phyloP scores from a whole-genome alignment of 2,888 invertebrate genomes.

The Resseliella maxima region DNA sequence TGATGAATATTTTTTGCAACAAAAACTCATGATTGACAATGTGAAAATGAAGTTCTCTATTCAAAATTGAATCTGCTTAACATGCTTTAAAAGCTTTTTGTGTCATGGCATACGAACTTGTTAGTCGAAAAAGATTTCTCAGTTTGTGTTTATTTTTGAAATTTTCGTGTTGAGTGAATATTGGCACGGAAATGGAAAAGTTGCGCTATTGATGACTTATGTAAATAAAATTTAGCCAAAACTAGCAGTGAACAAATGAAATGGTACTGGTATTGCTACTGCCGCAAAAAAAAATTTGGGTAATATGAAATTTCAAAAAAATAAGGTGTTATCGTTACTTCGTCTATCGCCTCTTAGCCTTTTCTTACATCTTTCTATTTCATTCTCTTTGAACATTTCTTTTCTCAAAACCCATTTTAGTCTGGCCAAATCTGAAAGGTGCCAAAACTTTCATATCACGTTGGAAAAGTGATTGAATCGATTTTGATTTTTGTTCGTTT shows the following conservation, averaged over 20 bases:
- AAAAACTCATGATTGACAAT: neutral
- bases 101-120: neutral
- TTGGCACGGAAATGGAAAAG: neutral
- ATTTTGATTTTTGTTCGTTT: conserved; percentile 5
- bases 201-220: conserved; percentile 33
- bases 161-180: neutral
- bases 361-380: too few relatives aligned
- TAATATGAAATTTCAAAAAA: too few relatives aligned
- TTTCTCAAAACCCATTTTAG: too few relatives aligned
- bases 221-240: conserved; percentile 46
- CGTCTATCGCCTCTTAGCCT: too few relatives aligned
- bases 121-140: neutral
- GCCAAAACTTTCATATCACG: too few relatives aligned
- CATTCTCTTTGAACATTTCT: too few relatives aligned
- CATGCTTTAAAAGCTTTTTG: neutral
- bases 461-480: neutral
- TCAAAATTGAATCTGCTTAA: too few relatives aligned
- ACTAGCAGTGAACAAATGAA: neutral
- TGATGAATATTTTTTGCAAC: too few relatives aligned
- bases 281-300: too few relatives aligned
- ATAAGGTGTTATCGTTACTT: too few relatives aligned
- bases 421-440: too few relatives aligned
- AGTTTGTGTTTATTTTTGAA: neutral
- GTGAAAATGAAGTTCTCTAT: conserved; percentile 26
- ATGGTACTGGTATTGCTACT: too few relatives aligned